A percentile compares a stretch with the other conserved stretches of the same genome.
phyloP scores from a whole-genome alignment of 2,888 invertebrate species.

The Sarcophaga caerulescens region DNA sequence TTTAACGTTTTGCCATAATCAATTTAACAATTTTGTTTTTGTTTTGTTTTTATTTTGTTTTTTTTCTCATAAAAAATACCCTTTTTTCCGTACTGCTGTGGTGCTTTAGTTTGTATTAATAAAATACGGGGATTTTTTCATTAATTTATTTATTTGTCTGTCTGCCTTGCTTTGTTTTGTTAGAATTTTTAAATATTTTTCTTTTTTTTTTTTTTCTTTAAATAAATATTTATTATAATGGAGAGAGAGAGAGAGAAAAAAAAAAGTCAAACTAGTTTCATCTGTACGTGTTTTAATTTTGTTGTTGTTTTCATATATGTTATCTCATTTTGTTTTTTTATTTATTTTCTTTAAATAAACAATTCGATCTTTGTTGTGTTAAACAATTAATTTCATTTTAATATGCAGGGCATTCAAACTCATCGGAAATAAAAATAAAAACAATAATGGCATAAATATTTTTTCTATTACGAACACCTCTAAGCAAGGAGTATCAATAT shows the following conservation, averaged over 20 bases:
- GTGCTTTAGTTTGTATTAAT: background rate
- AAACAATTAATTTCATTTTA: background rate
- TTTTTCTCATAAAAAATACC: background rate
- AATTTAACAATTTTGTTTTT: background rate
- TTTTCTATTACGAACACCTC: too few relatives aligned
- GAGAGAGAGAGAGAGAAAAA: background rate
- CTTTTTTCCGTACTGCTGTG: background rate
- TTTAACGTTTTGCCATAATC: background rate
- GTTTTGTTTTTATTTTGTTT: too few relatives aligned
- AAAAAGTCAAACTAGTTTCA: slow-evolving; percentile 1
- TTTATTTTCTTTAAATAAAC: background rate
- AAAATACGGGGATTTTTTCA: slow-evolving; percentile 29
- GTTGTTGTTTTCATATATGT: background rate
- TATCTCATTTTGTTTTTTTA: background rate
- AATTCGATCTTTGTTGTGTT: background rate
- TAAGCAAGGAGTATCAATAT: too few relatives aligned
- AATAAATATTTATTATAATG: background rate
- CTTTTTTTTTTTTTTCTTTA: background rate
- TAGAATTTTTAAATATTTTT: slow-evolving; percentile 5
- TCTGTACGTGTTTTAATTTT: slow-evolving; percentile 18
- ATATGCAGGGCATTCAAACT: background rate
- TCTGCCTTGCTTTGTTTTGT: background rate
- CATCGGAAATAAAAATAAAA: too few relatives aligned
- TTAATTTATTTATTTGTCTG: background rate
- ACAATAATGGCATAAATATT: too few relatives aligned